A percentile compares a stretch with the other conserved stretches of the same genome.
Evolutionary conservation across 2,797 vertebrate genomes (phyloP).

Genomic region (Prunella strophiata): DNA sequence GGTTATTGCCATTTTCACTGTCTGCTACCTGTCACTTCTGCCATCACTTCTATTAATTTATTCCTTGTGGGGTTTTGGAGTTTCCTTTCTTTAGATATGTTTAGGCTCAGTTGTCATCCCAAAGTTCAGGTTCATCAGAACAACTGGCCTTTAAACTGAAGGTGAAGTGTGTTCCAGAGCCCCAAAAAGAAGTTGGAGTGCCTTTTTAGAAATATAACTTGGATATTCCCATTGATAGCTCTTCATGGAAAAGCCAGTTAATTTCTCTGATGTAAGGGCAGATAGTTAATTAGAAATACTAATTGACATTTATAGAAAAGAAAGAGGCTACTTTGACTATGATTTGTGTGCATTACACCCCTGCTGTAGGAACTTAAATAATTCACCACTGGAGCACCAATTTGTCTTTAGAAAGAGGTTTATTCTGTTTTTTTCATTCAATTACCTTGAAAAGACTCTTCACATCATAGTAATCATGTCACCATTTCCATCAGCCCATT

Average conservation of each 20-base stretch:
- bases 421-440: conserved; percentile 5
- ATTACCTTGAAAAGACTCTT: conserved; percentile 42
- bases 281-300: conserved; percentile 9
- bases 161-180: neutral
- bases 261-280: neutral
- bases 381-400: neutral
- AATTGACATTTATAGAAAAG: neutral
- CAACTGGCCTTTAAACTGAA: neutral
- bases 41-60: neutral
- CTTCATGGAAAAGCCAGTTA: neutral
- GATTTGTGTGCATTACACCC: neutral
- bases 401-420: conserved; percentile 13
- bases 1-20: neutral
- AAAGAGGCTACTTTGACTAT: neutral
- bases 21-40: neutral
- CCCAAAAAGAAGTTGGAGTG: neutral
- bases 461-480: neutral
- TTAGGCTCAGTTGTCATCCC: neutral
- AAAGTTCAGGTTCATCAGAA: neutral
- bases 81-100: neutral
- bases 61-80: neutral
- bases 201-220: neutral
- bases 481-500: conserved; percentile 33
- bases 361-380: neutral
- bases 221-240: neutral